Percentiles rank a stretch among this genome's conserved stretches.
Conservation (phyloP, 2,797 vertebrate species). For the Yasuhikotakia modesta region DNA sequence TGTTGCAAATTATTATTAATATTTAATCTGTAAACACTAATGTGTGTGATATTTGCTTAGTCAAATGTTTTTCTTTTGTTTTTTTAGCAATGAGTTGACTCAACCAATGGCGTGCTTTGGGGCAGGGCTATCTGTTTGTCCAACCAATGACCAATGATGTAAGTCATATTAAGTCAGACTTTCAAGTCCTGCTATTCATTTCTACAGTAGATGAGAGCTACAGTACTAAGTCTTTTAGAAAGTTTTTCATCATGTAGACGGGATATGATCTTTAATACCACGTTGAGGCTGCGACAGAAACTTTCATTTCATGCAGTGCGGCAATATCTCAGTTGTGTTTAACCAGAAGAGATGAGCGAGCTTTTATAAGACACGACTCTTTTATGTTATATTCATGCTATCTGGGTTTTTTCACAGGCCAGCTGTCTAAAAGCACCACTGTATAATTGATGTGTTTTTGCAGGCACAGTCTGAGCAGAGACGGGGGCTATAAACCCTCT, state of each 20-base stretch:
- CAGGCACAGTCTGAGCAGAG: conserved; percentile 34
- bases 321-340: conserved; percentile 32
- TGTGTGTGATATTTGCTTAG: too few species aligned
- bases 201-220: neutral
- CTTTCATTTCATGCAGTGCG: conserved; percentile 27
- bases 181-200: neutral
- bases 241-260: neutral
- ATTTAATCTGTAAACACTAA: too few species aligned
- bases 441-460: conserved; percentile 51
- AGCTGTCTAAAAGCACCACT: conserved; percentile 48
- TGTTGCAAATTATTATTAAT: too few species aligned
- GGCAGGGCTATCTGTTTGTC: neutral
- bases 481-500: too few species aligned
- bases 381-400: conserved; percentile 45
- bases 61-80: too few species aligned
- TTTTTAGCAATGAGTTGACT: too few species aligned
- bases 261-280: conserved; percentile 12
- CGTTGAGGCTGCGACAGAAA: conserved; percentile 1
- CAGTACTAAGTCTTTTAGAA: neutral
- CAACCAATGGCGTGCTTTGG: neutral
- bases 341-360: conserved; percentile 26
- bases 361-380: conserved; percentile 42
- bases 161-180: neutral
- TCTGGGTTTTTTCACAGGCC: conserved; percentile 28
- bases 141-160: neutral